A percentile compares a stretch with the other conserved stretches of the same genome.
These are phyloP conservation scores for Oncopeltus fasciatus DNA, from an alignment of 1,140 invertebrate genomes.

Conservation along the genomic window DNA sequence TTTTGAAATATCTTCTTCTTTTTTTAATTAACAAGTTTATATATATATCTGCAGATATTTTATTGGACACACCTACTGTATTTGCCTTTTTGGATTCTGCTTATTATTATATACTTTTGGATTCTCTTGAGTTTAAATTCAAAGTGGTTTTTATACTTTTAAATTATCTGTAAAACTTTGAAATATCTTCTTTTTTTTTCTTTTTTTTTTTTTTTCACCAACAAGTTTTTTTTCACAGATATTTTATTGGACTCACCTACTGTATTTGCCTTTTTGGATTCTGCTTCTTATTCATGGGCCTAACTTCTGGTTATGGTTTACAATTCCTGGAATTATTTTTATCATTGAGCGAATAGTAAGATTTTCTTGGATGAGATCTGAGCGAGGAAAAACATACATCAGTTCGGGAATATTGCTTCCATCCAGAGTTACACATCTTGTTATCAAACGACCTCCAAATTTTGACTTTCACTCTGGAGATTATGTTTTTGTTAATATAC, in stretches of 20 bases:
- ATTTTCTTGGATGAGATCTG: slow-evolving; percentile 44
- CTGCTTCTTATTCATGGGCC: slow-evolving; percentile 74
- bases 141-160: no score
- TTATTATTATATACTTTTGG: no score
- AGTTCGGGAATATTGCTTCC: slow-evolving; percentile 71
- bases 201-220: no score
- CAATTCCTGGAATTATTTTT: slow-evolving; percentile 67
- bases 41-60: slow-evolving; percentile 65
- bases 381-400: slow-evolving; percentile 67
- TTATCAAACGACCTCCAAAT: slow-evolving; percentile 68
- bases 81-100: slow-evolving; percentile 72
- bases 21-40: neutral
- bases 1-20: no score
- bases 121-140: no score
- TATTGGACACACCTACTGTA: slow-evolving; percentile 91
- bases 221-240: slow-evolving; percentile 39
- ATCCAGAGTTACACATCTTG: slow-evolving; percentile 71
- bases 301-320: slow-evolving; percentile 93
- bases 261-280: slow-evolving; percentile 82
- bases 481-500: slow-evolving; percentile 88
- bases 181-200: no score
- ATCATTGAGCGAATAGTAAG: slow-evolving; percentile 58
- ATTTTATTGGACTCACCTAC: slow-evolving; percentile 87
- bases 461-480: slow-evolving; percentile 87
- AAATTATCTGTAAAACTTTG: no score